Evolutionary conservation across 2,888 invertebrate species (phyloP), one percentile per base, ranked within the genome.

Genomic region (Xylota sylvarum): DNA sequence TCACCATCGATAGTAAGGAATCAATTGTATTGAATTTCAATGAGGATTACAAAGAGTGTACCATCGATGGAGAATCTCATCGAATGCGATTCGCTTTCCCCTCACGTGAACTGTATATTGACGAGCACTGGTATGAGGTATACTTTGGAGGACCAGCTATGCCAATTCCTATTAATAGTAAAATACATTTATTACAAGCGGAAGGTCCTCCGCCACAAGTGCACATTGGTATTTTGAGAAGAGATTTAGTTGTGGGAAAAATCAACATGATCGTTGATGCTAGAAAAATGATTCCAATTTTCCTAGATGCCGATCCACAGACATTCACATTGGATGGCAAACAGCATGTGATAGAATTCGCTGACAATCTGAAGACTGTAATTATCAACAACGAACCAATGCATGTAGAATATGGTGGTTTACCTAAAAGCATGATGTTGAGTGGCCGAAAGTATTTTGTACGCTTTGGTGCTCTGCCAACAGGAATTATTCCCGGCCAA

Each of bases 181-280:
- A 96, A 84, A 94, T 95, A n/a, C 95, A 96, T 84, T 93, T 95
- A 55, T 94, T 99, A 0, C 96, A 97, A 89, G 93, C 99, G 7
- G 97, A 97, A 89, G 98, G 98, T 0, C 97, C 98, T 0, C 95
- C 98, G 4, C 99, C 99, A 0, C 97, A 97, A 93, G 98, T 99
- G 0, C 97, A 97, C 91, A 97, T 99, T 82, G 97, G 98, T 0
- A 95, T 95, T 40, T 95, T 96, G 89, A 94, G 97, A 32, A 95
- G 95, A 12, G 98, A 98, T 91, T 93, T 98, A 55, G 96, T 97
- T 0, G 95, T 96, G 0, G 97, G 97, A 0, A 96, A 96, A 93
- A 96, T 97, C 78, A 96, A 96, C 91, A 93, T 97, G 80, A 96
- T 97, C 70, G 95, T 97, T 5, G 96, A 98, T 91, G 97, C 97